Base-by-base conservation (phyloP, 1,140 invertebrate genomes). In the Drosophila truncata region DNA sequence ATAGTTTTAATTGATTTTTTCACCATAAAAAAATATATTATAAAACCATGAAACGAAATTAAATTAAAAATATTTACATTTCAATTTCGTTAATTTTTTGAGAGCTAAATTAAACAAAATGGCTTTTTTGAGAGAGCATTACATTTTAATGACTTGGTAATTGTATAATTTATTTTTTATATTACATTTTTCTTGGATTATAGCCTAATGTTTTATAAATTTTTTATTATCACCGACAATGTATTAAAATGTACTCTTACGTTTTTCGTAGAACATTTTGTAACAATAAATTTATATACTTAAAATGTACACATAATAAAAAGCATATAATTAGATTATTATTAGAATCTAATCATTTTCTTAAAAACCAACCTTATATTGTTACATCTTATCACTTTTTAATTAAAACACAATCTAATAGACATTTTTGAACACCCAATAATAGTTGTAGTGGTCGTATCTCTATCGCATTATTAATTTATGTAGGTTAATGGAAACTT, bases 401-500 rank as follows among this genome's bases (percentile, higher is more conserved):
- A 33, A 49, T n/a, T 61, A 18, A 3, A 46, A 18, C 18, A 2
- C 27, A 54, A 42, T 60, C 41, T 47, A 33, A 55, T 42, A 33
- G 14, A 44, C 6, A 16, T 27, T 44, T 58, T 59, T 14, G 3
- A 18, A 16, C 59, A 18, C n/a, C 31, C 20, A 25, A 37, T n/a
- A n/a, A 25, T 61, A 23, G 27, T 52, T 61, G 13, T 62, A 18
- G 13, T 54, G 20, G 11, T 50, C 31, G 16, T 62, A 62, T 62
- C 60, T 62, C 31, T 52, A n/a, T 37, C 52, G 13, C 35, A 62
- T 37, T 62, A 37, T 50, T 31, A 35, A 52, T 35, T 62, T 61
- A 61, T 62, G 42, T 67, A 49, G 64, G 58, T 47, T 63, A 62
- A 67, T 62, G 42, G 31, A 63, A 39, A 49, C 29, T 33, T 31